Evolutionary conservation across 2,113 vertebrate genomes (phyloP).

Genomic region (Dipodomys spectabilis): DNA sequence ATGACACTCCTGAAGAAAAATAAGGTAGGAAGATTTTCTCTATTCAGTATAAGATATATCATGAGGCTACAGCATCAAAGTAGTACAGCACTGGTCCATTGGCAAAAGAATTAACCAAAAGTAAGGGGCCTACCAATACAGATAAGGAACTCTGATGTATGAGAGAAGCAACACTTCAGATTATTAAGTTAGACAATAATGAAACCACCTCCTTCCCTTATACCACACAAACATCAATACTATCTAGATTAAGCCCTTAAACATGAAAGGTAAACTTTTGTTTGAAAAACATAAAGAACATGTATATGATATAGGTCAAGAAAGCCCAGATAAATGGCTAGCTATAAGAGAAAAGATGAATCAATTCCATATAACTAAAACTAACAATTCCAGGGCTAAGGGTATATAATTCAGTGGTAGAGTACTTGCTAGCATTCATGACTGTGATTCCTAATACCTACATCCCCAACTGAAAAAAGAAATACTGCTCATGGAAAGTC

Average conservation of each 20-base stretch:
- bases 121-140: neutral
- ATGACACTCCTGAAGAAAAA: slow-evolving; percentile 47
- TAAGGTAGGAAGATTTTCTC: slow-evolving; percentile 25
- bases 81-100: neutral
- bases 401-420: neutral
- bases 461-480: neutral
- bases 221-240: slow-evolving; percentile 26
- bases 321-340: neutral
- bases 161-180: neutral
- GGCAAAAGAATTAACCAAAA: slow-evolving; percentile 28
- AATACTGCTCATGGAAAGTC: slow-evolving; percentile 3
- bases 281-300: slow-evolving; percentile 35
- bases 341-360: slow-evolving; percentile 31
- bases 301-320: neutral
- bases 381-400: neutral
- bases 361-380: neutral
- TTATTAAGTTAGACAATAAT: slow-evolving; percentile 13
- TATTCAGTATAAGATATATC: slow-evolving; percentile 44
- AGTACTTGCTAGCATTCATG: neutral
- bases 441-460: neutral
- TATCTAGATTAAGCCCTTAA: slow-evolving; percentile 29
- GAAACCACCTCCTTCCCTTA: neutral
- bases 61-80: slow-evolving; percentile 46
- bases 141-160: neutral
- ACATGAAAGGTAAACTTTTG: slow-evolving; percentile 23